Conservation (phyloP, 2,888 invertebrate species). For the Clivina fossor region DNA sequence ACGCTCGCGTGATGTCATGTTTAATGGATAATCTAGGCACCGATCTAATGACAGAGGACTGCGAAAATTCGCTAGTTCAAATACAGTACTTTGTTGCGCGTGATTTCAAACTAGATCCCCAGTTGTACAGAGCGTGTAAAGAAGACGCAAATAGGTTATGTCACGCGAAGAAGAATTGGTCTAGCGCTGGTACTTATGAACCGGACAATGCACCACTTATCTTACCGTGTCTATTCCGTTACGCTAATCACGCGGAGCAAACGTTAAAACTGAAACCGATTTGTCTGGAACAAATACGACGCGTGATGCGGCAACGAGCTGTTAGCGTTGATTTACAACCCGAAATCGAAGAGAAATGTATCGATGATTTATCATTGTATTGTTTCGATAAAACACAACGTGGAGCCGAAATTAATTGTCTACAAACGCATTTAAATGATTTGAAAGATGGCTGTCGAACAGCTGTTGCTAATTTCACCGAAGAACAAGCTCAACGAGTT, state of each 20-base stretch:
- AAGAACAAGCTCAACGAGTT: constrained; percentile 84
- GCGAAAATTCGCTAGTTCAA: constrained; percentile 89
- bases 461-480: constrained; percentile 82
- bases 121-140: constrained; percentile 84
- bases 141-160: constrained; percentile 83
- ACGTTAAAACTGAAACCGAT: constrained; percentile 58
- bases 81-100: constrained; percentile 97
- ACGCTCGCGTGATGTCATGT: constrained; percentile 86
- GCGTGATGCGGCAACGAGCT: constrained; percentile 92
- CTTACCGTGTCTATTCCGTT: constrained; percentile 86
- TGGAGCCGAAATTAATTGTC: constrained; percentile 89
- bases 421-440: constrained; percentile 81
- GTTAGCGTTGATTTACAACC: constrained; percentile 91
- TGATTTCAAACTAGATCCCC: constrained; percentile 90
- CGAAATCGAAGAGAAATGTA: constrained; percentile 88
- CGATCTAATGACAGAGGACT: constrained; percentile 80
- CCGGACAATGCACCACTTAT: constrained; percentile 82
- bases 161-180: constrained; percentile 78
- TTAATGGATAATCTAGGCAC: constrained; percentile 86
- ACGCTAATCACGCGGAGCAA: constrained; percentile 58
- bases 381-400: constrained; percentile 85
- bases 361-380: constrained; percentile 78
- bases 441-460: constrained; percentile 69
- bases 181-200: constrained; percentile 63
- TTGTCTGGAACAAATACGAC: constrained; percentile 77